Evolutionary conservation across 2,113 vertebrate species (phyloP), one percentile per base, ranked within the genome.

Genomic region (Microtus ochrogaster): DNA sequence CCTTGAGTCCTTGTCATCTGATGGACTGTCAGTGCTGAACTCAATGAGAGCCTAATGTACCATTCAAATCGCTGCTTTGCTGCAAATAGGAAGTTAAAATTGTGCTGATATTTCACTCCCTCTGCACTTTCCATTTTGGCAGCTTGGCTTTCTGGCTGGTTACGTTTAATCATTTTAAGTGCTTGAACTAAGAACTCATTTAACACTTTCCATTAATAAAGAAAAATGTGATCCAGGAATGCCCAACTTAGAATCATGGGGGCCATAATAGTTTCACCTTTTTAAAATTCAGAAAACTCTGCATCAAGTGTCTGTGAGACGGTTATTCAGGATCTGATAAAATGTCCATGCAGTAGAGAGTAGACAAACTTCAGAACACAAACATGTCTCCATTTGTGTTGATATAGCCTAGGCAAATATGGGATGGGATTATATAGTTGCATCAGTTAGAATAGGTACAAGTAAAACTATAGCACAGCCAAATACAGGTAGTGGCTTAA

Each of bases 101-200:
- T 92, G 58, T 91, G 79, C 96, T 96, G 96, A 97, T 97, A 96
- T 95, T 96, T 96, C 95, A 96, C 89, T 96, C 92, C 58, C 87
- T 97, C 65, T 79, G 65, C 94, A 94, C 90, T 97, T 97, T 87
- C 96, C 81, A 76, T 91, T 94, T 97, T 96, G 95, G 94, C 97
- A 96, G 94, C 78, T 11, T 89, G 85, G 91, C 95, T 97, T 97
- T 96, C 96, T 97, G 97, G 92, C 95, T 97, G 86, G 97, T 96
- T 96, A 97, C 96, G 95, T 91, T 97, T 97, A 97, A 98, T 97
- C 96, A 97, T 97, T 96, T 98, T 98, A 98, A 97, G 97, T 97
- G 97, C 94, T 97, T 97, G 96, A 96, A 97, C 97, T 97, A 96
- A 96, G 97, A 96, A 97, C 96, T 83, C 96, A 97, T 96, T 97